Evolutionary conservation across 2,797 vertebrate genomes (phyloP), one percentile per base, ranked within the genome.

Genomic region (Bryconaethiops microstoma): DNA sequence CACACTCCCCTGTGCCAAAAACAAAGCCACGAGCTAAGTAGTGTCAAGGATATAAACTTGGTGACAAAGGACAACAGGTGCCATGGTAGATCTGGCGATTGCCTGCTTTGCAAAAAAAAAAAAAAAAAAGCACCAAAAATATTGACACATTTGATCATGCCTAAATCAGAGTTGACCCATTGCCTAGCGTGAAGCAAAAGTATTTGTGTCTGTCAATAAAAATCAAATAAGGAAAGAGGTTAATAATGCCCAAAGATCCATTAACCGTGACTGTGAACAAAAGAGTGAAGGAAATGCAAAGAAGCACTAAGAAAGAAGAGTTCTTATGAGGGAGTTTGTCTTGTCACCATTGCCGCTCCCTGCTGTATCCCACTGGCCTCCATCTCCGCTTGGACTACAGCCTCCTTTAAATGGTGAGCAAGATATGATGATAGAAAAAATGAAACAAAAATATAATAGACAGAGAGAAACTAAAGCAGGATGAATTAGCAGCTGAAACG

Each of bases 371-470:
- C 88, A 86, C 87, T 93, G 89, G 88, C 82, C 91, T 88, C 85
- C 91, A 84, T 85, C 89, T 89, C 86, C 89, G 86, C 87, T 84
- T 54, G 81, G 70, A 76, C 62, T 92, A 92, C 95, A 96, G 92
- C 89, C 91, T 59, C 95, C 95, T 95, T 94, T 87, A 88, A 92
- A 87, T 88, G 84, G 85, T 81, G 89, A 91, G 89, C 68, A 89
- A 91, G 82, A 87, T 8, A 83, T 59, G 76, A 80, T 60, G 73
- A 84, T 21, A 48, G 5, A 82, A 10, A 80, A 82, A 70, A 71
- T 65, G 70, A 21, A 39, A 74, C 54, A 77, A 77, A 7, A 78
- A 60, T 29, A 71, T 16, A 68, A 50, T 7, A 81, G 64, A 68
- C 12, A 77, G 64, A 77, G 10, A 75, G 71, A 63, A 45, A 62